Conservation (phyloP, 2,113 vertebrate species). For the Merops nubicus region DNA sequence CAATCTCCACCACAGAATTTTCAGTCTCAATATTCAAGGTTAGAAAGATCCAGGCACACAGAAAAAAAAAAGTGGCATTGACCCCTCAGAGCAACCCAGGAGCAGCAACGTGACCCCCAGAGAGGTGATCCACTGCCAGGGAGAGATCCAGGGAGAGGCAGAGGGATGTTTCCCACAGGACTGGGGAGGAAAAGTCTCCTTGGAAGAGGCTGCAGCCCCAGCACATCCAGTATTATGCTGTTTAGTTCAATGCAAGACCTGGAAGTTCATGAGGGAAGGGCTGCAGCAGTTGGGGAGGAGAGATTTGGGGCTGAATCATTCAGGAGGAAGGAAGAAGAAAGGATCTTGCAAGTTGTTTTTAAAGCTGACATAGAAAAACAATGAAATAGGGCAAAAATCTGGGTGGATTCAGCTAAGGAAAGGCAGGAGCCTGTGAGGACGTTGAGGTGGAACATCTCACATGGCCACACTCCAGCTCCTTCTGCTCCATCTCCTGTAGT, state of each 20-base stretch:
- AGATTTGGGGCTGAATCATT: neutral
- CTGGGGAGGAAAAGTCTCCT: neutral
- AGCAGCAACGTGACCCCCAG: no score
- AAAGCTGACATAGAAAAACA: neutral
- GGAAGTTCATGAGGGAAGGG: neutral
- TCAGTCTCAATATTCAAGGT: no score
- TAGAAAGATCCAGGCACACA: neutral
- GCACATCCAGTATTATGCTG: neutral
- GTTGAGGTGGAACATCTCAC: neutral
- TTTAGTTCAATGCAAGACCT: neutral
- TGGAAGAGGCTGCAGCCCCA: neutral
- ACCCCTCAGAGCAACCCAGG: neutral
- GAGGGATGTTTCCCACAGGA: neutral
- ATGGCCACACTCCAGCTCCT: neutral
- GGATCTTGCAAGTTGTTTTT: neutral
- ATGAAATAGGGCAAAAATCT: fast-evolving
- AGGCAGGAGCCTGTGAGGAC: neutral
- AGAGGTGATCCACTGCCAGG: neutral
- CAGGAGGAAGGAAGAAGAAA: neutral
- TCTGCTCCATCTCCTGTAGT: fast-evolving
- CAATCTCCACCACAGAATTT: no score
- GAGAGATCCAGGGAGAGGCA: neutral
- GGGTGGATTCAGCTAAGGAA: neutral
- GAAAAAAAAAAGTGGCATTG: neutral
- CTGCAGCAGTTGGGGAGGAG: neutral